A percentile compares a stretch with the other conserved stretches of the same genome.
These are phyloP conservation scores for Eupleurogrammus muticus DNA, from an alignment of 2,797 vertebrate species.

Conservation along the genomic window DNA sequence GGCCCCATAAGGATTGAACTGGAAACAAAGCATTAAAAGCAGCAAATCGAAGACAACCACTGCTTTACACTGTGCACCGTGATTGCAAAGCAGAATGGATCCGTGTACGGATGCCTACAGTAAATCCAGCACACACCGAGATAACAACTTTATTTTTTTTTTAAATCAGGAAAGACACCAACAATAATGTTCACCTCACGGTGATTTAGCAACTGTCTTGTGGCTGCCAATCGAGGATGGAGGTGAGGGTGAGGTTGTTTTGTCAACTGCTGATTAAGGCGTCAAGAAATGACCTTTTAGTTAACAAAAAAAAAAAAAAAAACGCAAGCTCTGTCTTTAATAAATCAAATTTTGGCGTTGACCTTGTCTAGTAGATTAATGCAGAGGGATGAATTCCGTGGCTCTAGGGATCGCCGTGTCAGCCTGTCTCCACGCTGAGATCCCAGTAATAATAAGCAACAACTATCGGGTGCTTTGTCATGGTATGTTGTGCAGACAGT, in stretches of 20 bases:
- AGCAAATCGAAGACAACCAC: constrained; percentile 42
- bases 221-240: constrained; percentile 4
- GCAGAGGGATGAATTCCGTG: background rate
- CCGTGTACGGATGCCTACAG: too few relatives aligned
- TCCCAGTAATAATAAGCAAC: too few relatives aligned
- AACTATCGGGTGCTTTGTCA: too few relatives aligned
- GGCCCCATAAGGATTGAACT: constrained; percentile 42
- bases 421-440: too few relatives aligned
- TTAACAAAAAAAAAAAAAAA: background rate
- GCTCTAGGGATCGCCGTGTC: too few relatives aligned
- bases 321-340: background rate
- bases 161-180: background rate
- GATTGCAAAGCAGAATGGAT: constrained; percentile 18
- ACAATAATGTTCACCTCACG: background rate
- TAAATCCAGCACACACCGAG: background rate
- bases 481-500: too few relatives aligned
- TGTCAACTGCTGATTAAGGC: background rate
- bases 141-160: background rate
- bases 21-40: constrained; percentile 59
- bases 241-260: constrained; percentile 16
- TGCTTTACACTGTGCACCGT: constrained; percentile 20
- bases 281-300: constrained; percentile 3
- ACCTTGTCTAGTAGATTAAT: background rate
- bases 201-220: background rate
- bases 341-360: background rate